Percentiles rank a stretch among this genome's conserved stretches.
These are phyloP conservation scores for Rhabdomys dilectus DNA, from an alignment of 2,113 vertebrate genomes.

Conservation along the genomic window DNA sequence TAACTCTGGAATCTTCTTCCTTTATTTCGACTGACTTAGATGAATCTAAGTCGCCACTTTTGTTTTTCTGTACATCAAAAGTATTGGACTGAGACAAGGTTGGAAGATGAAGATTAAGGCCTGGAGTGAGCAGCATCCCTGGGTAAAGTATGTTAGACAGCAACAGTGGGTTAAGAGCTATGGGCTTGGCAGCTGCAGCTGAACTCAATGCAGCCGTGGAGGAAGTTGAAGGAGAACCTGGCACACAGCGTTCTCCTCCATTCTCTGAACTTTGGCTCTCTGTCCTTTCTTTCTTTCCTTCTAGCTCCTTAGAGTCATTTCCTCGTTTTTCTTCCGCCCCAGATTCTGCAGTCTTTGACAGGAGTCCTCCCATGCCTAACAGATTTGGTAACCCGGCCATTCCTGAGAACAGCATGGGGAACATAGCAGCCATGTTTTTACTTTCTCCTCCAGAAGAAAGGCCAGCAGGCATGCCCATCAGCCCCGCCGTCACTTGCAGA, in stretches of 20 bases:
- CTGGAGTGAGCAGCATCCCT: slow-evolving; percentile 99
- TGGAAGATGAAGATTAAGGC: slow-evolving; percentile 99
- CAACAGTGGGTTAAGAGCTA: slow-evolving; percentile 97
- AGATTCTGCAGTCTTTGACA: slow-evolving; percentile 91
- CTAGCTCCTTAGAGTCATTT: slow-evolving; percentile 86
- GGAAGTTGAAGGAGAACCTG: slow-evolving; percentile 91
- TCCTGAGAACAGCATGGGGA: slow-evolving; percentile 98
- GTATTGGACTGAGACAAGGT: slow-evolving; percentile 90
- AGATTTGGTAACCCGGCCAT: slow-evolving; percentile 97
- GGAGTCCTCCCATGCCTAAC: slow-evolving; percentile 92
- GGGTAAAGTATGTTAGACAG: slow-evolving; percentile 99
- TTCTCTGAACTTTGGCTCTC: slow-evolving; percentile 89
- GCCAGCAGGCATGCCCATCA: slow-evolving; percentile 95
- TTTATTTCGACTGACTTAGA: slow-evolving; percentile 85
- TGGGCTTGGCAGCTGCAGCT: slow-evolving; percentile 90
- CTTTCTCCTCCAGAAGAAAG: slow-evolving; percentile 91
- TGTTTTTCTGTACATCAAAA: slow-evolving; percentile 93
- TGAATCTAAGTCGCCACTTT: slow-evolving; percentile 89
- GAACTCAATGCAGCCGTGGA: slow-evolving; percentile 88
- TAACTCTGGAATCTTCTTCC: slow-evolving; percentile 86
- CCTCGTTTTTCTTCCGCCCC: slow-evolving; percentile 91
- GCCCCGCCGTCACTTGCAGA: slow-evolving; percentile 94
- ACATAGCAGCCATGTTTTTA: slow-evolving; percentile 95
- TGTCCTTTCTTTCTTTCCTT: slow-evolving; percentile 96
- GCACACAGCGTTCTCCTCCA: slow-evolving; percentile 89